Evolutionary conservation across 2,113 vertebrate species (phyloP).

Genomic region (Actenoides lindsayi): DNA sequence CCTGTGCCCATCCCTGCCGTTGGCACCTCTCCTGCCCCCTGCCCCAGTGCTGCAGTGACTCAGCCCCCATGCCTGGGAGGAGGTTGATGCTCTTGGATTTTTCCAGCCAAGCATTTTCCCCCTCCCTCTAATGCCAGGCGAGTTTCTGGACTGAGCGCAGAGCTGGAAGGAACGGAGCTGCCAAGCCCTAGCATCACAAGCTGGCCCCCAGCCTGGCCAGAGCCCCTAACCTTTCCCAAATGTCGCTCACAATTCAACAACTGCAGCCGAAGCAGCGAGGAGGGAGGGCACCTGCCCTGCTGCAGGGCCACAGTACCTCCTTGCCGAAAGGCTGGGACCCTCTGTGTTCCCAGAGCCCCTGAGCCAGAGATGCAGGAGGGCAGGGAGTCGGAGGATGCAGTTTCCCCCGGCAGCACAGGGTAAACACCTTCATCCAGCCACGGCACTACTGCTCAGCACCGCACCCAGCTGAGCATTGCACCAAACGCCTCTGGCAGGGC

Average conservation of each 20-base stretch:
- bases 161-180: neutral
- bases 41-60: neutral
- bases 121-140: constrained; percentile 19
- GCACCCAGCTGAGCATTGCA: neutral
- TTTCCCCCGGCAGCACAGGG: neutral
- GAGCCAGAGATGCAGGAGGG: neutral
- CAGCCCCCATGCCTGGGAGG: neutral
- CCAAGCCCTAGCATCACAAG: constrained; percentile 30
- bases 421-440: neutral
- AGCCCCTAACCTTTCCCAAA: constrained; percentile 17
- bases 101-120: constrained; percentile 26
- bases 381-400: neutral
- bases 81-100: constrained; percentile 22
- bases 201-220: constrained; percentile 27
- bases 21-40: neutral
- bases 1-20: neutral
- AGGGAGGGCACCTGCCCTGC: neutral
- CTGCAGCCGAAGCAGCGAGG: neutral
- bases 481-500: neutral
- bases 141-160: constrained; percentile 35
- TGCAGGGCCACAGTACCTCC: neutral
- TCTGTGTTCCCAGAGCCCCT: neutral
- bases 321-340: accelerated
- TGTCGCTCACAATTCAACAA: neutral
- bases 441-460: accelerated